Evolutionary conservation across 1,140 invertebrate species (phyloP).

Genomic region (Polyergus mexicanus): DNA sequence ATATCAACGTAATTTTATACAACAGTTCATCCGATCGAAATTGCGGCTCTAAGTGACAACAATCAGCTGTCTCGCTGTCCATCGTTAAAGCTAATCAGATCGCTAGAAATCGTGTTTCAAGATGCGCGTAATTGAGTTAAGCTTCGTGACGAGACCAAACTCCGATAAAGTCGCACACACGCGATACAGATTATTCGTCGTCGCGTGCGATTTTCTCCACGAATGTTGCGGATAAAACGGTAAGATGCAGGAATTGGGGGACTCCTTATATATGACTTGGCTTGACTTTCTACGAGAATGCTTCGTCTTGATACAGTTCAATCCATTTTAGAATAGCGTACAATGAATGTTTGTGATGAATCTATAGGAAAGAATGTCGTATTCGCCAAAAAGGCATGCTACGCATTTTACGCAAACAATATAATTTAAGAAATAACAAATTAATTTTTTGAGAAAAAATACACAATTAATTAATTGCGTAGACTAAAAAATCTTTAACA

Average conservation of each 20-base stretch:
- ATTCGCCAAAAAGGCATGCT: too few relatives aligned
- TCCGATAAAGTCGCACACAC: conserved; percentile 15
- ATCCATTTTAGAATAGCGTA: conserved; percentile 3
- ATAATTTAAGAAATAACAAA: neutral
- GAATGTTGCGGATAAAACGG: conserved; percentile 30
- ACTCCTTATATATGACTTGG: conserved; percentile 22
- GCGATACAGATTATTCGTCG: conserved; percentile 33
- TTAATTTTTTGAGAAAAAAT: neutral
- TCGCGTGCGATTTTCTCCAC: conserved; percentile 20
- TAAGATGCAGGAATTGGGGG: neutral
- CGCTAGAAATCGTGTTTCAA: conserved; percentile 21
- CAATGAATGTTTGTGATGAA: too few relatives aligned
- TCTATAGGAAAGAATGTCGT: too few relatives aligned
- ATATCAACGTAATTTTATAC: neutral
- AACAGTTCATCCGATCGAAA: neutral
- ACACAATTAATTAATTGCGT: too few relatives aligned
- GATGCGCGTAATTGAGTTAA: conserved; percentile 39
- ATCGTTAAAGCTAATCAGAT: neutral
- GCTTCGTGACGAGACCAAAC: neutral
- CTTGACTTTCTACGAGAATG: conserved; percentile 57
- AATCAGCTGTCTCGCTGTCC: neutral
- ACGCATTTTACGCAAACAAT: too few relatives aligned
- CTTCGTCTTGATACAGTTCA: conserved; percentile 47
- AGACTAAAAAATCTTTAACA: too few relatives aligned
- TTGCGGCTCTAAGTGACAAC: neutral